Evolutionary conservation across 2,888 invertebrate species (phyloP).

Genomic region (Heliconius erato): DNA sequence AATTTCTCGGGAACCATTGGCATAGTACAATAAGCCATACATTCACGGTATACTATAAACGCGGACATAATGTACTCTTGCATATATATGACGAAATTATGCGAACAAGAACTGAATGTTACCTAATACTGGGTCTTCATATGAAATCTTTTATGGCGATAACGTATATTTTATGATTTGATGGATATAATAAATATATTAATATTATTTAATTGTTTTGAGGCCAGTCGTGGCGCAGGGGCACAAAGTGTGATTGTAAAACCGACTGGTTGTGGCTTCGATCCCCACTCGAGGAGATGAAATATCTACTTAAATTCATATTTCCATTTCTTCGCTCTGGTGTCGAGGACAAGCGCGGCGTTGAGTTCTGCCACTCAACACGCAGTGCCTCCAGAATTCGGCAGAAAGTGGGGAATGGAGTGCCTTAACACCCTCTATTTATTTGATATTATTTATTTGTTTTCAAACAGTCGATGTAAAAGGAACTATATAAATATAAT

Average conservation of each 20-base stretch:
- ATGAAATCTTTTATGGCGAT: conserved; percentile 45
- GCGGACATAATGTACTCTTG: conserved; percentile 60
- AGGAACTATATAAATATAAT: not conserved
- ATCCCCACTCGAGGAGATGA: too few species aligned
- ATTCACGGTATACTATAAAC: conserved; percentile 64
- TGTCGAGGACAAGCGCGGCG: too few species aligned
- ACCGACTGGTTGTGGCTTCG: too few species aligned
- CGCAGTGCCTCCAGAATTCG: too few species aligned
- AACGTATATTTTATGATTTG: not conserved
- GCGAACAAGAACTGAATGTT: conserved; percentile 59
- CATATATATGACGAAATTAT: conserved; percentile 76
- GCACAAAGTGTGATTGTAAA: too few species aligned
- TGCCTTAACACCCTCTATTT: too few species aligned
- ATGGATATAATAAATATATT: not conserved
- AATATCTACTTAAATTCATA: too few species aligned
- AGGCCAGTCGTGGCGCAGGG: too few species aligned
- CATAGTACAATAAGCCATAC: conserved; percentile 61
- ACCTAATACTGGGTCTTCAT: conserved; percentile 46
- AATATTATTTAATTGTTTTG: conserved; percentile 4
- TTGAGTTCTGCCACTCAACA: too few species aligned
- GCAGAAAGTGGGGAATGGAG: too few species aligned
- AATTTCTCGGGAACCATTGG: conserved; percentile 50
- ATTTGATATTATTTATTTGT: too few species aligned
- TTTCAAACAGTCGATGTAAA: not conserved
- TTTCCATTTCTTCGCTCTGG: too few species aligned